These are phyloP conservation scores for Elysia chlorotica DNA, from an alignment of 1,140 invertebrate genomes.

Conservation along the genomic window DNA sequence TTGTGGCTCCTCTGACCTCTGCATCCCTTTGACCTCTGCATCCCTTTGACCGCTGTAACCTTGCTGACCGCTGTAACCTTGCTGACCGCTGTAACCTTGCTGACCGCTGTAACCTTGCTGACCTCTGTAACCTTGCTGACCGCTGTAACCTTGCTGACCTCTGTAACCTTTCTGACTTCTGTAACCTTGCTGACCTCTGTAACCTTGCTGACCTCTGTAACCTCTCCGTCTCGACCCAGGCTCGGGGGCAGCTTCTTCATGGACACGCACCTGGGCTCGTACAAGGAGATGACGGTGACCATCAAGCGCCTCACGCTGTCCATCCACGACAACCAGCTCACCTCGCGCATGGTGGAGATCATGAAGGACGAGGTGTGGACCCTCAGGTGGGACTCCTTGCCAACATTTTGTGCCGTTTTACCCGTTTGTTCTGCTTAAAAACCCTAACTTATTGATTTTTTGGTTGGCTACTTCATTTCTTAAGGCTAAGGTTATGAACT, in stretches of 20 bases:
- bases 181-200: background rate
- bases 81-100: background rate
- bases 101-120: background rate
- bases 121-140: background rate
- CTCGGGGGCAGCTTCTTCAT: slow-evolving; percentile 56
- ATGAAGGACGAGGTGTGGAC: slow-evolving; percentile 49
- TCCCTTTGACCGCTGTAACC: no score
- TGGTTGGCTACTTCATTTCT: no score
- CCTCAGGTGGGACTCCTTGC: slow-evolving; percentile 34
- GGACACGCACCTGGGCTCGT: slow-evolving; percentile 54
- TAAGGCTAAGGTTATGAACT: no score
- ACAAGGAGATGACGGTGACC: slow-evolving; percentile 47
- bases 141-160: background rate
- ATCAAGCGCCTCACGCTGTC: slow-evolving; percentile 52
- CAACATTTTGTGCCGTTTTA: no score
- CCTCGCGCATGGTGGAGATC: slow-evolving; percentile 34
- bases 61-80: background rate
- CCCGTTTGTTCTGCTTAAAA: no score
- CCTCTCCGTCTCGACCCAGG: slow-evolving; percentile 23
- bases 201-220: background rate
- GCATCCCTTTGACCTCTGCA: no score
- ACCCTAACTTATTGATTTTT: no score
- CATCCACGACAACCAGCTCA: slow-evolving; percentile 52
- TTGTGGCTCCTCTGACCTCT: no score
- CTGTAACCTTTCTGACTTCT: background rate